These are phyloP conservation scores for Agonopterix alstromeriana DNA, from an alignment of 2,888 invertebrate genomes.

Conservation along the genomic window DNA sequence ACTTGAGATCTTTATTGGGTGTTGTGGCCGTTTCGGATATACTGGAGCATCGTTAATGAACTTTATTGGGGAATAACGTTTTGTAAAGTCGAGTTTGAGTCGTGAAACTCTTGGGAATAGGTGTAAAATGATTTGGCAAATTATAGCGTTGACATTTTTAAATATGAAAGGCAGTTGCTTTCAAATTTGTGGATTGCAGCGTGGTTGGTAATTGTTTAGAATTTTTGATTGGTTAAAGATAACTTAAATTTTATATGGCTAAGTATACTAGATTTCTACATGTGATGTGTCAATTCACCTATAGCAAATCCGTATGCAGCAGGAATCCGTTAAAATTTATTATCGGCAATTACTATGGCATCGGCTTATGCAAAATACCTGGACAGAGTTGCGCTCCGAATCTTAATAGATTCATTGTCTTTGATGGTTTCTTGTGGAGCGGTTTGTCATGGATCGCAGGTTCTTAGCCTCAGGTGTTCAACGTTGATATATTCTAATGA, in stretches of 20 bases:
- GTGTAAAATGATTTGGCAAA: too few relatives aligned
- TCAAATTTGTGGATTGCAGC: too few relatives aligned
- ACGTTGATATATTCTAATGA: conserved; percentile 7
- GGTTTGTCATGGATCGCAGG: conserved; percentile 27
- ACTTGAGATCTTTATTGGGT: conserved; percentile 32
- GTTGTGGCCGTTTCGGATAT: conserved; percentile 21
- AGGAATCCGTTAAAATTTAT: neutral
- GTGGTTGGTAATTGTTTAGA: too few relatives aligned
- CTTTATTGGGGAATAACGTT: neutral
- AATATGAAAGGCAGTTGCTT: too few relatives aligned
- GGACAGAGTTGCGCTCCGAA: conserved; percentile 35
- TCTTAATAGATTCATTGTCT: conserved; percentile 59
- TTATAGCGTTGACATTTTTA: too few relatives aligned
- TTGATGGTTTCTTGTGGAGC: conserved; percentile 27
- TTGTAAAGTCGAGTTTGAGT: neutral
- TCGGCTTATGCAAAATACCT: neutral
- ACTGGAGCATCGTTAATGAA: conserved; percentile 2
- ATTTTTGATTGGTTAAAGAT: too few relatives aligned
- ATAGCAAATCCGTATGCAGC: too few relatives aligned
- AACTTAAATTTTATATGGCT: too few relatives aligned
- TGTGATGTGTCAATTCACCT: too few relatives aligned
- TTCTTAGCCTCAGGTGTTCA: conserved; percentile 6
- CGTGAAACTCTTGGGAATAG: too few relatives aligned
- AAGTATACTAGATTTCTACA: too few relatives aligned
- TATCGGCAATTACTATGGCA: conserved; percentile 10